Evolutionary conservation across 2,113 vertebrate genomes (phyloP).

Genomic region (Orthonyx spaldingii): DNA sequence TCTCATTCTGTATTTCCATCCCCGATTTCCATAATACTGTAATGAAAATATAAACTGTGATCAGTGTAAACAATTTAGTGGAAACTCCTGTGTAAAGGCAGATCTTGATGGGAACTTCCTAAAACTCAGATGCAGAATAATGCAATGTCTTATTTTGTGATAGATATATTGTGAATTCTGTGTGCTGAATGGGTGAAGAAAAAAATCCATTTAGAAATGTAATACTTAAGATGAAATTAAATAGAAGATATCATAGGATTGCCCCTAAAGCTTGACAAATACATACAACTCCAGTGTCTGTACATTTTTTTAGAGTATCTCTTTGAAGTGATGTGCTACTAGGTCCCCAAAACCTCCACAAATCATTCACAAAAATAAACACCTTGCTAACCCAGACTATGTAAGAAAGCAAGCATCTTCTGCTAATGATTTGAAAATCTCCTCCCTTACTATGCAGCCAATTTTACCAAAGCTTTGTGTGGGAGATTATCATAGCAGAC

Average conservation of each 20-base stretch:
- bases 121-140: not conserved
- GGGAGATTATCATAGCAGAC: not conserved
- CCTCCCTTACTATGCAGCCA: not conserved
- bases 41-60: not conserved
- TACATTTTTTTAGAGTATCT: not conserved
- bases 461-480: not conserved
- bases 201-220: not conserved
- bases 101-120: not conserved
- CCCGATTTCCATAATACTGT: not conserved
- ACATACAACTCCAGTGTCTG: accelerated
- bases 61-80: not conserved
- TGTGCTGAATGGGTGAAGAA: not conserved
- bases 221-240: not conserved
- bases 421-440: not conserved
- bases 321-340: not conserved
- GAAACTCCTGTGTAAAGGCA: not conserved
- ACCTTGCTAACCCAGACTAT: not conserved
- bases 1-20: not conserved
- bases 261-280: not conserved
- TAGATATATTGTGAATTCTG: not conserved
- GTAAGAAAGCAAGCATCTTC: not conserved
- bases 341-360: not conserved
- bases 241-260: not conserved
- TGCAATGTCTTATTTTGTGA: not conserved
- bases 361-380: not conserved